A percentile compares a stretch with the other conserved stretches of the same genome.
These are phyloP conservation scores for Clavelina lepadiformis DNA, from an alignment of 23 tunicate species.

Conservation along the genomic window DNA sequence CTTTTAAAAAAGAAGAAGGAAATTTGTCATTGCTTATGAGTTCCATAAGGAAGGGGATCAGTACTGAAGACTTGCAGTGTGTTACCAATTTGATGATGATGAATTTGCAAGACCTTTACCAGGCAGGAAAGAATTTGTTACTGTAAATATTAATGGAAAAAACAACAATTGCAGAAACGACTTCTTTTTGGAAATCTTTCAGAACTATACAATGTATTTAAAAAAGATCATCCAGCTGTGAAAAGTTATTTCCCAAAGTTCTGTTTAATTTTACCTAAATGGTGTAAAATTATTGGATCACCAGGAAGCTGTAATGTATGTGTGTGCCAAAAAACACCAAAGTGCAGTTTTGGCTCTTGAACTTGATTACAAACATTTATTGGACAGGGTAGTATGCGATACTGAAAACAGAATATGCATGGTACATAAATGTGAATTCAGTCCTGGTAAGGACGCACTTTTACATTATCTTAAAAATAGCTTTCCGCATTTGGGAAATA, in stretches of 20 bases:
- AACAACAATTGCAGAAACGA: neutral
- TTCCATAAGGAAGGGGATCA: neutral
- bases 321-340: neutral
- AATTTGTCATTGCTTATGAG: neutral
- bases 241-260: neutral
- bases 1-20: neutral
- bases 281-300: neutral
- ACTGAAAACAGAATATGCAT: neutral
- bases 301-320: neutral
- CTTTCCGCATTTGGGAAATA: neutral
- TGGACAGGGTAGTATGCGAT: constrained; percentile 1
- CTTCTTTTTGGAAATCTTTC: neutral
- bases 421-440: neutral
- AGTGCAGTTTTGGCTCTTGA: neutral
- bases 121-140: neutral
- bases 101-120: constrained; percentile 4
- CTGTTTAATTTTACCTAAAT: neutral
- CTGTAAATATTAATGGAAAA: neutral
- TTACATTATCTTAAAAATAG: neutral
- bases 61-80: neutral
- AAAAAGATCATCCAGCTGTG: neutral
- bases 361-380: neutral
- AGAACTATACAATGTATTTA: constrained; percentile 1
- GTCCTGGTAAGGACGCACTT: neutral
- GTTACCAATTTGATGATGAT: constrained; percentile 1